Percentiles rank a stretch among this genome's conserved stretches.
phyloP scores from a whole-genome alignment of 2,888 invertebrate species.

The Ommatoiulus sabulosus region DNA sequence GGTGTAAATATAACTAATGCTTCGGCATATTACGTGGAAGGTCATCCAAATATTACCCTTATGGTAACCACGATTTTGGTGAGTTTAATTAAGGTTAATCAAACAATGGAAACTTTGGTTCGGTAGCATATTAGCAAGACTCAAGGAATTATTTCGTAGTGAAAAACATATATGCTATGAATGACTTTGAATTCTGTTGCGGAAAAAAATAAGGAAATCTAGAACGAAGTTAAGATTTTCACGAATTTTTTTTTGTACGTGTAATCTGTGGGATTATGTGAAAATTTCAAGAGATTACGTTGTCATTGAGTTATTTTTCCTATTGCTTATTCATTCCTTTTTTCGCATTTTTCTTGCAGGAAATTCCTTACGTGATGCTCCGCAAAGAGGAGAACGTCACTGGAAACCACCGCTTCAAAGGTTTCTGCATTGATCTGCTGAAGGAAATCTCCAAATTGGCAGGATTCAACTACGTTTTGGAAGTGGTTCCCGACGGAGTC shows the following conservation, averaged over 20 bases:
- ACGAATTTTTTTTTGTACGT: no score
- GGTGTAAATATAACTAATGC: slow-evolving; percentile 87
- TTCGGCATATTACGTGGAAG: slow-evolving; percentile 85
- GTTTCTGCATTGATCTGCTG: slow-evolving; percentile 91
- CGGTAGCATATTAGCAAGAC: no score
- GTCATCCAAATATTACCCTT: slow-evolving; percentile 85
- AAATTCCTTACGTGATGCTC: slow-evolving; percentile 92
- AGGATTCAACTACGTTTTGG: slow-evolving; percentile 87
- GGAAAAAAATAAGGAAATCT: no score
- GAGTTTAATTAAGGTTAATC: not conserved
- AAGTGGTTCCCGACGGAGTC: slow-evolving; percentile 86
- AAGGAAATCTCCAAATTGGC: slow-evolving; percentile 85
- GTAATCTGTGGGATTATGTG: no score
- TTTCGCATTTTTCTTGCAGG: slow-evolving; percentile 71
- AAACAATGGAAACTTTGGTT: no score
- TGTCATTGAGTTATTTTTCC: no score
- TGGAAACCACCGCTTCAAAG: slow-evolving; percentile 75
- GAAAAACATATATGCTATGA: no score
- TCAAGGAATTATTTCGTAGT: no score
- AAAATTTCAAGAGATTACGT: no score
- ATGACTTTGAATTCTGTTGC: no score
- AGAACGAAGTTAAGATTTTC: no score
- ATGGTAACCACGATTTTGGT: slow-evolving; percentile 83
- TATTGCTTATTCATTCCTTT: no score
- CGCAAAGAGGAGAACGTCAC: slow-evolving; percentile 74